Evolutionary conservation across 2,888 invertebrate genomes (phyloP), one percentile per base, ranked within the genome.

Genomic region (Apeira syringaria): DNA sequence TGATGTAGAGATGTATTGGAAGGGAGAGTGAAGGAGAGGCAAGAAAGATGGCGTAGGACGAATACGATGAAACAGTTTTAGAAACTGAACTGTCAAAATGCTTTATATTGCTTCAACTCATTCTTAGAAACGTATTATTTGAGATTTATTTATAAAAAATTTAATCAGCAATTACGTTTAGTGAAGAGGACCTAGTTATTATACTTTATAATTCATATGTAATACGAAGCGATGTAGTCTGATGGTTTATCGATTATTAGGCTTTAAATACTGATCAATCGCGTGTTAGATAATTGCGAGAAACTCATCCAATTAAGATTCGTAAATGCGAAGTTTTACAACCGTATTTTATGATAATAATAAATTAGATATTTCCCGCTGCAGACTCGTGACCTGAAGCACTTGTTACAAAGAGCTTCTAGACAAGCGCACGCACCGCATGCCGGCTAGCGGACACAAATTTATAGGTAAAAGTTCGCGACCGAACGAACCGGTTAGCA

Each of bases 391-490:
- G 59, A 62, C 68, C 62, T 78, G 54, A 56, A 63, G 59, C 70
- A 59, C 61, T 61, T 59, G 53, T 59, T 56, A 64, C 61, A 64
- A 60, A 70, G 69, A 75, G 74, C 76, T 80, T 74, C 82, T 85
- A 85, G 80, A 81, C 77, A 67, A 67, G 66, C 74, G 69, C 65
- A 71, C 68, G 54, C 63, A 68, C 75, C 69, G 78, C 73, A 72
- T 74, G 76, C 77, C 77, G 68, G 70, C 78, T 70, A 74, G 77
- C 79, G 84, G 85, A 84, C 87, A 87, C 84, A 83, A 89, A 89
- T 89, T 89, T 89, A 89, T 89, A 89, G 88, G 89, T 87, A 88
- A 89, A 88, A 89, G 89, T 89, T 89, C 89, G 89, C 88, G 87
- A 86, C 86, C 85, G 77, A 72, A 52, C 77, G 66, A 80, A 88